phyloP scores from a whole-genome alignment of 2,888 invertebrate species.

The Perizoma flavofasciatum region DNA sequence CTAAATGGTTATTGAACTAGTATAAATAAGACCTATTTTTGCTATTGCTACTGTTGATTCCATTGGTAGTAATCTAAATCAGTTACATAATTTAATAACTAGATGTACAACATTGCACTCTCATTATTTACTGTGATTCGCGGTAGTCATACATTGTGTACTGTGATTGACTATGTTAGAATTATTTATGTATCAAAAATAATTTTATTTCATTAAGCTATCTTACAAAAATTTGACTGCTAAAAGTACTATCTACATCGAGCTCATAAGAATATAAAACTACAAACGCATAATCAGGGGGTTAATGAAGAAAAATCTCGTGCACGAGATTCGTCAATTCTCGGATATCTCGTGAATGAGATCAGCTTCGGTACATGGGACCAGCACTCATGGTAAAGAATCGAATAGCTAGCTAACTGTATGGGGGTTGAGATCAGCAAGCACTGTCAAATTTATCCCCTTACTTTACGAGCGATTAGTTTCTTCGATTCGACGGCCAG shows the following conservation, averaged over 20 bases:
- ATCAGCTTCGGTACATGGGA: too few species aligned
- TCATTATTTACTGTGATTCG: constrained; percentile 50
- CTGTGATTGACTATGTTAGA: constrained; percentile 52
- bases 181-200: constrained; percentile 68
- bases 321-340: too few species aligned
- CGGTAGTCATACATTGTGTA: constrained; percentile 48
- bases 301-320: too few species aligned
- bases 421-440: too few species aligned
- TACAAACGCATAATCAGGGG: not conserved
- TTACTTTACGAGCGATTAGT: too few species aligned
- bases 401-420: too few species aligned
- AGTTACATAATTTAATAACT: too few species aligned
- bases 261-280: constrained; percentile 18
- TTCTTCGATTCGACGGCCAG: too few species aligned
- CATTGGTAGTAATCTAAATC: not conserved
- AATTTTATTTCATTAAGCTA: constrained; percentile 54
- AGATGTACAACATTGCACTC: constrained; percentile 52
- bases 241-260: constrained; percentile 41
- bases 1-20: too few species aligned
- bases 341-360: too few species aligned
- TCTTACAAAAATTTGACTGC: constrained; percentile 56
- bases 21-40: constrained; percentile 17
- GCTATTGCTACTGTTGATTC: constrained; percentile 8
- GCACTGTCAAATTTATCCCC: too few species aligned
- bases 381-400: too few species aligned